phyloP scores from a whole-genome alignment of 1,140 invertebrate species.

The Gonioctena quinquepunctata region DNA sequence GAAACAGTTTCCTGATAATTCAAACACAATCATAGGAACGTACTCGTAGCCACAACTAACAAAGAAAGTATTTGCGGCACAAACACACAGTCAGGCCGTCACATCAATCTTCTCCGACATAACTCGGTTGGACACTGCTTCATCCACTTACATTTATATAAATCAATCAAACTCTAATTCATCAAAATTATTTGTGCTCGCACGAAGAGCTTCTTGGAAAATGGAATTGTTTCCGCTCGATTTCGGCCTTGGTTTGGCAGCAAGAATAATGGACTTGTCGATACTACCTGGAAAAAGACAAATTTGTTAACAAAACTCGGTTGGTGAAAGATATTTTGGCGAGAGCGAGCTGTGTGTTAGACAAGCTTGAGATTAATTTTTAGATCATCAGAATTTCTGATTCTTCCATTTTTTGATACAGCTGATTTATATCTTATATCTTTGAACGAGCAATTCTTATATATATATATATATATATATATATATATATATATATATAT shows the following conservation, averaged over 20 bases:
- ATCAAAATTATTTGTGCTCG: slow-evolving; percentile 35
- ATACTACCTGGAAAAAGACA: background rate
- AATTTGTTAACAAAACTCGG: background rate
- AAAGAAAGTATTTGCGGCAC: slow-evolving; percentile 22
- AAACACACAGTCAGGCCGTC: slow-evolving; percentile 26
- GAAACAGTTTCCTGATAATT: too few species aligned
- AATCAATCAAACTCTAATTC: slow-evolving; percentile 37
- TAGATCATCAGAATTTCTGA: too few species aligned
- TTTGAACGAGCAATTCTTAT: too few species aligned
- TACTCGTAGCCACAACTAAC: background rate
- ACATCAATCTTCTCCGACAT: slow-evolving; percentile 29
- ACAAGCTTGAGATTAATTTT: too few species aligned
- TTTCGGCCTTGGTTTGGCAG: slow-evolving; percentile 14
- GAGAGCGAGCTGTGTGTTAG: too few species aligned
- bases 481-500: too few species aligned
- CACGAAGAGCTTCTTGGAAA: background rate
- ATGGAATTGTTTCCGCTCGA: slow-evolving; percentile 16
- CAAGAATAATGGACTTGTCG: slow-evolving; percentile 3
- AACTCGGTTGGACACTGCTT: slow-evolving; percentile 23
- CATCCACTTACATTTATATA: slow-evolving; percentile 38
- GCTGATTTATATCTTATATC: too few species aligned
- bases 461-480: too few species aligned
- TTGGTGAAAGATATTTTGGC: too few species aligned
- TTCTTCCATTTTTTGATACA: too few species aligned
- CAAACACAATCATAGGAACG: too few species aligned